Conservation (phyloP, 1,140 invertebrate species). For the Chelonus insularis region DNA sequence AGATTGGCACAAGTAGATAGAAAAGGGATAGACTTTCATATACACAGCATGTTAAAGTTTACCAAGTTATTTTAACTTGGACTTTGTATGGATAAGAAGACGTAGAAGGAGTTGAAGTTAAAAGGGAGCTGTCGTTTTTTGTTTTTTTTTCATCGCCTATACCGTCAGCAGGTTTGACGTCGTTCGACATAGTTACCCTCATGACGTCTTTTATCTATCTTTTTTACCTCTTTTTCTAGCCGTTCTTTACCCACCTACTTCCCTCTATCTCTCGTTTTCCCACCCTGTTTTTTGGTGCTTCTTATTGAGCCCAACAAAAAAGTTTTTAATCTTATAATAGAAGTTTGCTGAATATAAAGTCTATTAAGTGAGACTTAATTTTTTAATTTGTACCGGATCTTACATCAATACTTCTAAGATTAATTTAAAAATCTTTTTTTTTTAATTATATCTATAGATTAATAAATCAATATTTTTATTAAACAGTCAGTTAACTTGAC, state of each 20-base stretch:
- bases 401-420: too few relatives aligned
- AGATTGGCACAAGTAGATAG: constrained; percentile 42
- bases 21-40: constrained; percentile 45
- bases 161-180: constrained; percentile 42
- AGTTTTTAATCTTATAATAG: constrained; percentile 49
- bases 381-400: neutral
- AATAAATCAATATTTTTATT: too few relatives aligned
- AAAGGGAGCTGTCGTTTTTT: neutral
- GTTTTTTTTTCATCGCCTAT: constrained; percentile 10
- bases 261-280: constrained; percentile 16
- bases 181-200: constrained; percentile 43
- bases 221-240: constrained; percentile 10
- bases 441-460: neutral
- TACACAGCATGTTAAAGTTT: constrained; percentile 51
- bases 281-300: constrained; percentile 24
- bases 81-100: constrained; percentile 1
- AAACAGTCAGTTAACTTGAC: too few relatives aligned
- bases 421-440: neutral
- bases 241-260: neutral
- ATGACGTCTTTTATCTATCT: constrained; percentile 25
- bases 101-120: neutral
- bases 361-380: constrained; percentile 35
- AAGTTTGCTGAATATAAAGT: constrained; percentile 52
- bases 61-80: constrained; percentile 53
- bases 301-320: constrained; percentile 37